Conservation (phyloP, 2,797 vertebrate genomes). For the Cossypha polioptera region DNA sequence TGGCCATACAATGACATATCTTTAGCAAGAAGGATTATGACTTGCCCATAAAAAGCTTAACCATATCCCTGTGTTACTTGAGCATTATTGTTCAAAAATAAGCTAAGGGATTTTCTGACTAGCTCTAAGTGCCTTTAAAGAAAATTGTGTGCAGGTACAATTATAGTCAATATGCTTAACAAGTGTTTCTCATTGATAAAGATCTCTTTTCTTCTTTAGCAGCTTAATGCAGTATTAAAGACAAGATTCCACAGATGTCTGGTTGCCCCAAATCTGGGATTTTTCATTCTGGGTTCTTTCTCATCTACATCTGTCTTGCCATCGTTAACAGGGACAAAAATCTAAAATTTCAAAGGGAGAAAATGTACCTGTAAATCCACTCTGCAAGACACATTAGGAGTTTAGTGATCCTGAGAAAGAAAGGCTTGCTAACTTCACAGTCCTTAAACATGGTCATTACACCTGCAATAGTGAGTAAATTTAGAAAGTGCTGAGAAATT, state of each 20-base stretch:
- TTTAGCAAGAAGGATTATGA: constrained; percentile 54
- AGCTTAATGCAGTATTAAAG: background rate
- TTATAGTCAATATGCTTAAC: background rate
- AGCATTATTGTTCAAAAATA: constrained; percentile 56
- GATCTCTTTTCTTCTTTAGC: background rate
- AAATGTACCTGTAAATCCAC: background rate
- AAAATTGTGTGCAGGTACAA: background rate
- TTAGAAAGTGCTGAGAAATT: background rate
- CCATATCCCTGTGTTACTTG: background rate
- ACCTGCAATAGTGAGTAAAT: background rate
- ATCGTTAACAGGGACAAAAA: background rate
- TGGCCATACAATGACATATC: constrained; percentile 34
- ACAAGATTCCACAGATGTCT: background rate
- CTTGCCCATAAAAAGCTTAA: constrained; percentile 54
- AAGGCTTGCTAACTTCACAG: background rate
- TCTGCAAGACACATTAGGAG: background rate
- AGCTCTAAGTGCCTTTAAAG: background rate
- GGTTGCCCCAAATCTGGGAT: background rate
- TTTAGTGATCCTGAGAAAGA: background rate
- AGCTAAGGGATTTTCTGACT: constrained; percentile 48
- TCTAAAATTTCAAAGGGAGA: background rate
- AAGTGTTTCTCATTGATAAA: background rate
- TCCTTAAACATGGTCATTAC: background rate
- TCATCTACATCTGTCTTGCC: background rate
- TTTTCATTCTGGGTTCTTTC: background rate